Conservation (phyloP, 2,888 invertebrate species). For the Gryllus longicercus region DNA sequence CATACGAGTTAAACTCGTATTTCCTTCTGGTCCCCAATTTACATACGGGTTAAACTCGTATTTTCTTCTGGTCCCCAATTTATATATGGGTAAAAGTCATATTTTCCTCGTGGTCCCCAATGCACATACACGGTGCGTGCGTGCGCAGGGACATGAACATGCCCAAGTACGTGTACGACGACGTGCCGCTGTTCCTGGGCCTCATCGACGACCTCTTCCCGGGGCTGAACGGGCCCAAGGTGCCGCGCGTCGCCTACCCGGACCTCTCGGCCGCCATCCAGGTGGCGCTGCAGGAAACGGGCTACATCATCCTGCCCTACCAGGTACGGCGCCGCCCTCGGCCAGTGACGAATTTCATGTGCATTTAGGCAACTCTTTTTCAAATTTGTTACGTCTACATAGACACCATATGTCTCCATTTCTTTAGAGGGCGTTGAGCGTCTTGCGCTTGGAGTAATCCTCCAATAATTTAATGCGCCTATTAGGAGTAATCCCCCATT, state of each 20-base stretch:
- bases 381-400: too few species aligned
- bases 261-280: constrained; percentile 79
- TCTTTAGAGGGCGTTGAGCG: too few species aligned
- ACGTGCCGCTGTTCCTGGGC: constrained; percentile 84
- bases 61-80: too few species aligned
- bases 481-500: too few species aligned
- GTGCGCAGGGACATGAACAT: constrained; percentile 78
- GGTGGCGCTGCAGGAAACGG: constrained; percentile 61
- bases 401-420: too few species aligned
- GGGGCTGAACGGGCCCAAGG: constrained; percentile 71
- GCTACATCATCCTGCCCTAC: constrained; percentile 64
- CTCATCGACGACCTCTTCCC: constrained; percentile 87
- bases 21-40: too few species aligned
- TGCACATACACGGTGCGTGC: background rate
- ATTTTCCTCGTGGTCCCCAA: background rate
- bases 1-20: too few species aligned
- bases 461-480: too few species aligned
- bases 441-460: too few species aligned
- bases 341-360: too few species aligned
- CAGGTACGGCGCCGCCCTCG: constrained; percentile 53
- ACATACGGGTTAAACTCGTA: background rate
- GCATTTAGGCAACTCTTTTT: too few species aligned
- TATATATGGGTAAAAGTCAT: too few species aligned
- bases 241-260: constrained; percentile 82
- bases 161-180: constrained; percentile 89